A percentile compares a stretch with the other conserved stretches of the same genome.
Evolutionary conservation across 2,797 vertebrate species (phyloP).

Genomic region (Oophaga sylvatica): DNA sequence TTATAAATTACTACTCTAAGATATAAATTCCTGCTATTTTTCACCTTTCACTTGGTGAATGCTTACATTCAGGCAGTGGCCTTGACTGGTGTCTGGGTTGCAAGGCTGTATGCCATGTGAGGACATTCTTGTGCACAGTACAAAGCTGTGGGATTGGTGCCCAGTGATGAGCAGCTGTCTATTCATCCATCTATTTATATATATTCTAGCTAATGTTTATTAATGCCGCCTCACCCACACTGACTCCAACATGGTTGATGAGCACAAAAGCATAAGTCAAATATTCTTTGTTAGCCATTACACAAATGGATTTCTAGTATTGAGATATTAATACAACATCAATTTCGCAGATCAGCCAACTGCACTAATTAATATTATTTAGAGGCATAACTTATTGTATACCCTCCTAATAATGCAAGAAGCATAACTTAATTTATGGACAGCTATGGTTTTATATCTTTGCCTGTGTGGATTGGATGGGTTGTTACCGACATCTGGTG

Average conservation of each 20-base stretch:
- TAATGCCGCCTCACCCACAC: not conserved
- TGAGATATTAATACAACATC: not conserved
- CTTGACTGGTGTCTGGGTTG: constrained; percentile 30
- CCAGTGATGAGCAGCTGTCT: constrained; percentile 59
- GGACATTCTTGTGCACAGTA: constrained; percentile 35
- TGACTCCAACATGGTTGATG: constrained; percentile 2
- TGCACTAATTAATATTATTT: not conserved
- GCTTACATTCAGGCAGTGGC: constrained; percentile 11
- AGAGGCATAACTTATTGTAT: not conserved
- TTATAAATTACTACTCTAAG: too few relatives aligned
- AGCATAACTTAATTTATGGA: too few relatives aligned
- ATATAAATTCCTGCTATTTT: not conserved
- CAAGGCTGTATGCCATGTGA: constrained; percentile 32
- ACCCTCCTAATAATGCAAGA: not conserved
- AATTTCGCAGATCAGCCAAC: not conserved
- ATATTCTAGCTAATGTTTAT: constrained; percentile 45
- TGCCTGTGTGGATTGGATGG: too few relatives aligned
- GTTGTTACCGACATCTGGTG: too few relatives aligned
- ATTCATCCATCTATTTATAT: constrained; percentile 51
- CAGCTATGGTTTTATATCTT: too few relatives aligned
- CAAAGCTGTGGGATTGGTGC: constrained; percentile 45
- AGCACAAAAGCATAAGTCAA: constrained; percentile 11
- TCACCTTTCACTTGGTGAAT: constrained; percentile 6
- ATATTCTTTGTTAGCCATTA: constrained; percentile 9
- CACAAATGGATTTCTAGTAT: not conserved